phyloP scores from a whole-genome alignment of 1,140 invertebrate species.

The Ylistrum balloti region DNA sequence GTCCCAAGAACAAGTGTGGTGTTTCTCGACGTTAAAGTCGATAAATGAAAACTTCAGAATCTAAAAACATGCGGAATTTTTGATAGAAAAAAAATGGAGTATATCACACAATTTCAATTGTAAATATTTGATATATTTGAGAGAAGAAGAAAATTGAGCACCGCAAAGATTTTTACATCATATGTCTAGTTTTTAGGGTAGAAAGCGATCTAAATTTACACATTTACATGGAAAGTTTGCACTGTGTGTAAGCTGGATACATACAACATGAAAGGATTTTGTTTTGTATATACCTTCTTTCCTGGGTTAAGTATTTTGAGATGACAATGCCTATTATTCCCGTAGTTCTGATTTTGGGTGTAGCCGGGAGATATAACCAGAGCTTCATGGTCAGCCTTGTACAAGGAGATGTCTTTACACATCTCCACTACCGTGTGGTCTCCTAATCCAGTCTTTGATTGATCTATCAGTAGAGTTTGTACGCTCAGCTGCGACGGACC shows the following conservation, averaged over 20 bases:
- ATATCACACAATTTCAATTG: no score
- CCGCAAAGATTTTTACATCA: no score
- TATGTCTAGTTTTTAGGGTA: no score
- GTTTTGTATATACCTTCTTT: conserved; percentile 12
- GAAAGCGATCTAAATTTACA: no score
- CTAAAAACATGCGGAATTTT: not conserved
- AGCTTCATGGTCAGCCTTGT: not conserved
- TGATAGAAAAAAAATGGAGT: no score
- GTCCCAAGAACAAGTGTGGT: not conserved
- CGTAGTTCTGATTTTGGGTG: not conserved
- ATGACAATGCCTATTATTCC: not conserved
- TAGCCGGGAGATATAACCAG: not conserved
- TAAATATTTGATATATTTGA: no score
- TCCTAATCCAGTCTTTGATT: not conserved
- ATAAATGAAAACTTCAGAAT: not conserved
- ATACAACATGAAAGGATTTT: no score
- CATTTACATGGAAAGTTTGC: no score
- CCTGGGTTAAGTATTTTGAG: not conserved
- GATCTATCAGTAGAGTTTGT: not conserved
- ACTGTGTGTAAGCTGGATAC: no score
- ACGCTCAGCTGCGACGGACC: not conserved
- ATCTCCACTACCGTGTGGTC: not conserved
- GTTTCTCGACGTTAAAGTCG: not conserved
- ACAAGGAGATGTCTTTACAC: not conserved
- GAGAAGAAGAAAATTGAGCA: no score